These are phyloP conservation scores for Aleiodes testaceus DNA, from an alignment of 2,888 invertebrate genomes.

Conservation along the genomic window DNA sequence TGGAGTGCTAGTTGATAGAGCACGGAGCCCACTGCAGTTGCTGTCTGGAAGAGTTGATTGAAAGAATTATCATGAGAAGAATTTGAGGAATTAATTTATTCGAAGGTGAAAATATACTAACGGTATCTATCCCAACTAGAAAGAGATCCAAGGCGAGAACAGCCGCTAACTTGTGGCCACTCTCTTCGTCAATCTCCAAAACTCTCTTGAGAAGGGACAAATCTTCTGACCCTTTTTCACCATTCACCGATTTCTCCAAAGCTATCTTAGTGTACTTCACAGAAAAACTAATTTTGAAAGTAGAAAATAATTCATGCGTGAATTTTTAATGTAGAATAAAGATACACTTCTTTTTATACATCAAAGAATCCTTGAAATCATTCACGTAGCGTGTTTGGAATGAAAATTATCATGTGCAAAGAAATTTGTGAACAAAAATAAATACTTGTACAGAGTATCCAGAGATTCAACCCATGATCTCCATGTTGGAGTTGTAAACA, in stretches of 20 bases:
- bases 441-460: constrained; percentile 80
- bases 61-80: background rate
- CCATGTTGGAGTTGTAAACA: constrained; percentile 79
- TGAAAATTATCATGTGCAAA: constrained; percentile 14
- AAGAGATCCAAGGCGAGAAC: constrained; percentile 84
- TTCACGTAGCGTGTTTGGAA: background rate
- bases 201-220: constrained; percentile 80
- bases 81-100: constrained; percentile 5
- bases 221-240: constrained; percentile 69
- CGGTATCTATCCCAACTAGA: constrained; percentile 87
- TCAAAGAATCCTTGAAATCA: too few relatives aligned
- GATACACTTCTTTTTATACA: too few relatives aligned
- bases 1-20: constrained; percentile 82
- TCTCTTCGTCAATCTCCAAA: constrained; percentile 76
- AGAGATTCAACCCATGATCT: constrained; percentile 78
- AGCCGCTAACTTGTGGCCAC: constrained; percentile 79
- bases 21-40: constrained; percentile 83
- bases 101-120: constrained; percentile 62
- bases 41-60: constrained; percentile 76
- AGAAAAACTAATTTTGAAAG: constrained; percentile 75
- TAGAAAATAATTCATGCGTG: too few relatives aligned
- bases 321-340: constrained; percentile 3
- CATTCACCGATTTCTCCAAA: constrained; percentile 68
- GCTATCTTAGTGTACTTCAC: constrained; percentile 78
- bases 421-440: background rate